phyloP scores from a whole-genome alignment of 2,888 invertebrate genomes.

The Cabera pusaria region DNA sequence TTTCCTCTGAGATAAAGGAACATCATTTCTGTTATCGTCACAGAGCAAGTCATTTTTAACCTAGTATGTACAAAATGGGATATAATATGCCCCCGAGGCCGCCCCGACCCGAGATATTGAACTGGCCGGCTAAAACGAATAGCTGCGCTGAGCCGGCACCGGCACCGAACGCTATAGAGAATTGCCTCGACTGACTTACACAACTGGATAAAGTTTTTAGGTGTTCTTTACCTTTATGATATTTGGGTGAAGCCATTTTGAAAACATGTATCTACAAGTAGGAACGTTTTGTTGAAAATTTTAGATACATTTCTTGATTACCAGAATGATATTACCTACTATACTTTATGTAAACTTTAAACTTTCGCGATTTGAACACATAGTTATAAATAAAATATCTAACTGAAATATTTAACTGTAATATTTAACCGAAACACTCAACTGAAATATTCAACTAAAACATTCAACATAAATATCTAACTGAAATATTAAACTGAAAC shows the following conservation, averaged over 20 bases:
- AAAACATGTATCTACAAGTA: no score
- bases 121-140: conserved; percentile 53
- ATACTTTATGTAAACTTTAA: no score
- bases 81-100: conserved; percentile 55
- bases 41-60: conserved; percentile 65
- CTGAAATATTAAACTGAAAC: no score
- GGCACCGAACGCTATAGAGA: conserved; percentile 40
- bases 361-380: no score
- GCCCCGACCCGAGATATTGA: conserved; percentile 62
- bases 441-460: no score
- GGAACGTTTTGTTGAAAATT: no score
- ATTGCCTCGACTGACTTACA: conserved; percentile 35
- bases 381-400: no score
- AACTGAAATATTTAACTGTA: no score
- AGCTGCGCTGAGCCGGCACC: conserved; percentile 41
- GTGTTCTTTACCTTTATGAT: conserved; percentile 8
- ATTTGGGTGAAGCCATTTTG: not conserved
- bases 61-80: conserved; percentile 61
- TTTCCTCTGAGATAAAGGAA: conserved; percentile 55
- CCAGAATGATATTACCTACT: no score
- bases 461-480: no score
- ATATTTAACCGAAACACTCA: no score
- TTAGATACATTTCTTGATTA: no score
- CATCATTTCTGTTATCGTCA: conserved; percentile 64
- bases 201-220: conserved; percentile 30